Conservation (phyloP, 1,140 invertebrate species). For the Plectrocnemia conspersa region DNA sequence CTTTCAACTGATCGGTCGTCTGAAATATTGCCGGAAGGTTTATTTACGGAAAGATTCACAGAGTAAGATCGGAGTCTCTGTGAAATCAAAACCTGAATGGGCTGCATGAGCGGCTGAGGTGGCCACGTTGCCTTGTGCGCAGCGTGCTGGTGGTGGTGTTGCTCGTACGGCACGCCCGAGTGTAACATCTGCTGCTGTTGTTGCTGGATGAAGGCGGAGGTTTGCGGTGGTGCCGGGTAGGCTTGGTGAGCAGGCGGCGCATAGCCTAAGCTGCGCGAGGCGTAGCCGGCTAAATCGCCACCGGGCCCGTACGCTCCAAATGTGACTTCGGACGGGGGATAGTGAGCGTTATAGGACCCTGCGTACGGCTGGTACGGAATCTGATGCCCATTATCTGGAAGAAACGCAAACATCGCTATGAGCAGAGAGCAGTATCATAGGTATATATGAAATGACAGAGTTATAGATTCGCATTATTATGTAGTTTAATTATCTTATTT, state of each 20-base stretch:
- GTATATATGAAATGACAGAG: not conserved
- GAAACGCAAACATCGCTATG: not conserved
- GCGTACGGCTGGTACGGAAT: slow-evolving; percentile 51
- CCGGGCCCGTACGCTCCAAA: slow-evolving; percentile 46
- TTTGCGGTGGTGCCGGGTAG: slow-evolving; percentile 40
- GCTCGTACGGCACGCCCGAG: slow-evolving; percentile 38
- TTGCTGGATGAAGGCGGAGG: slow-evolving; percentile 38
- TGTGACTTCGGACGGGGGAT: slow-evolving; percentile 46
- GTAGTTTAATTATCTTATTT: no score
- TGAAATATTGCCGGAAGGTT: slow-evolving; percentile 3
- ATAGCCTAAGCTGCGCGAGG: slow-evolving; percentile 47
- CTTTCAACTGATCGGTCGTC: slow-evolving; percentile 15
- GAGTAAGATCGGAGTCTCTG: not conserved
- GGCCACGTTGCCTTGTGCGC: slow-evolving; percentile 17
- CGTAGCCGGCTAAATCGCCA: slow-evolving; percentile 47
- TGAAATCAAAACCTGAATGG: slow-evolving; percentile 19
- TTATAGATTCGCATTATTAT: not conserved
- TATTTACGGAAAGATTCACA: not conserved
- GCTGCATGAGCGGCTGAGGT: slow-evolving; percentile 25
- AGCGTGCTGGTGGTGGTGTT: slow-evolving; percentile 18
- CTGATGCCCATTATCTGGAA: slow-evolving; percentile 51
- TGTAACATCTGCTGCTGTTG: slow-evolving; percentile 46
- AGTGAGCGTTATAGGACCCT: slow-evolving; percentile 50
- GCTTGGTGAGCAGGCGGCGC: slow-evolving; percentile 51
- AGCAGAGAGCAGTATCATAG: not conserved